Evolutionary conservation across 2,113 vertebrate species (phyloP), one percentile per base, ranked within the genome.

Genomic region (Lanius collurio): DNA sequence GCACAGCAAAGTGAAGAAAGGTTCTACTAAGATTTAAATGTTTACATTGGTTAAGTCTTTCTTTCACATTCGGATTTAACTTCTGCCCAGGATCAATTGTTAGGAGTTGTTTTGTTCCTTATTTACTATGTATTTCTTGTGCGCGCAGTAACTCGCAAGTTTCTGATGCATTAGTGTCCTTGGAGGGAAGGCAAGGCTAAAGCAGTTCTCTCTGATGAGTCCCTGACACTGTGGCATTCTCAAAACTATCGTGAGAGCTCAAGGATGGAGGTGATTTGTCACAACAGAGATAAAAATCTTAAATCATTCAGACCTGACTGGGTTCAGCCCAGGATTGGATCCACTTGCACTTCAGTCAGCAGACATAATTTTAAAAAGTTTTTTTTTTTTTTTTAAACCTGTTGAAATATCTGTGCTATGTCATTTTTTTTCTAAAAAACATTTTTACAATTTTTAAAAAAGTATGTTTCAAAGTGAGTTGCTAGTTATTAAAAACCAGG

Each of bases 1-100:
- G 98, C 99, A 99, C 98, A 99, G 98, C 98, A 99, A 99, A 98
- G 98, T 99, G 98, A 99, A 98, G 98, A 98, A 99, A 98, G 97
- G 98, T 98, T 98, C 98, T 98, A 98, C 98, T 98, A 98, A 98
- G 98, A 97, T 98, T 98, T 97, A 96, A 97, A 98, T 87, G 97
- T 98, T 98, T 98, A 96, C 97, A 98, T 97, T 97, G 97, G 97
- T 97, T 94, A 97, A 97, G 97, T 97, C 97, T 98, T 98, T 98
- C 97, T 97, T 99, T 99, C 98, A 99, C 99, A 99, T 99, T 99
- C 98, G 97, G 98, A 98, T 98, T 98, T 95, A 94, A 97, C 96
- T 95, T 96, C 96, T 97, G 95, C 94, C 97, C 95, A 81, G 64
- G 95, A 97, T 94, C 96, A 94, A 91, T 91, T 85, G 97, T 92